Conservation (phyloP, 2,113 vertebrate species). For the Sceloporus undulatus region DNA sequence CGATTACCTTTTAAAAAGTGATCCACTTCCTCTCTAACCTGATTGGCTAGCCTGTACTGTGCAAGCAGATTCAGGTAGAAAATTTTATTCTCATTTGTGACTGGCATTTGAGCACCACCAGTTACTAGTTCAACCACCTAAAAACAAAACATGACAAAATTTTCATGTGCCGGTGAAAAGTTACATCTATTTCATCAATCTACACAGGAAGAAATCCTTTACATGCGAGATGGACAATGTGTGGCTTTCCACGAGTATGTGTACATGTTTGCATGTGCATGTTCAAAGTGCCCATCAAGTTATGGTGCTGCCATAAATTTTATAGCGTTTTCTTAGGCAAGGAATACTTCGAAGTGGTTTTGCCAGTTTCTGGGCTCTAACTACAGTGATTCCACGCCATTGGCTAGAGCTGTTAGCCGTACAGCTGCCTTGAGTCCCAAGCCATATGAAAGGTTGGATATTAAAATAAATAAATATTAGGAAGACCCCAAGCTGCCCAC, state of each 20-base stretch:
- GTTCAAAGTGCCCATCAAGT: too few species aligned
- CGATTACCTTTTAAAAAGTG: slow-evolving; percentile 95
- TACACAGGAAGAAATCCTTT: neutral
- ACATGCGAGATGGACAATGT: neutral
- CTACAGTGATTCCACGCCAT: neutral
- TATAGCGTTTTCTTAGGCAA: too few species aligned
- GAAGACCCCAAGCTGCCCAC: neutral
- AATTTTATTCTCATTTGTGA: slow-evolving; percentile 97
- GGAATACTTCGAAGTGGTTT: too few species aligned
- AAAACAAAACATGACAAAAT: slow-evolving; percentile 40
- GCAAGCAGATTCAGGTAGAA: slow-evolving; percentile 96
- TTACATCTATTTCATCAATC: slow-evolving; percentile 6
- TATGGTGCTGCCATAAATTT: too few species aligned
- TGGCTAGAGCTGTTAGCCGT: neutral
- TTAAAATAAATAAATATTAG: too few species aligned
- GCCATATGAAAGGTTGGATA: too few species aligned
- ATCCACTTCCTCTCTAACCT: slow-evolving; percentile 97
- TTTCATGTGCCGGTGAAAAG: slow-evolving; percentile 10
- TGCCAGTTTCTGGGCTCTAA: neutral
- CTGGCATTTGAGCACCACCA: slow-evolving; percentile 92
- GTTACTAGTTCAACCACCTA: slow-evolving; percentile 95
- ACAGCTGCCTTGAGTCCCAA: too few species aligned
- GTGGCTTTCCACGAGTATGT: too few species aligned
- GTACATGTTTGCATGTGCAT: too few species aligned
- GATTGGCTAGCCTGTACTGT: slow-evolving; percentile 93